Conservation (phyloP, 2,113 vertebrate species). For the Solea solea region DNA sequence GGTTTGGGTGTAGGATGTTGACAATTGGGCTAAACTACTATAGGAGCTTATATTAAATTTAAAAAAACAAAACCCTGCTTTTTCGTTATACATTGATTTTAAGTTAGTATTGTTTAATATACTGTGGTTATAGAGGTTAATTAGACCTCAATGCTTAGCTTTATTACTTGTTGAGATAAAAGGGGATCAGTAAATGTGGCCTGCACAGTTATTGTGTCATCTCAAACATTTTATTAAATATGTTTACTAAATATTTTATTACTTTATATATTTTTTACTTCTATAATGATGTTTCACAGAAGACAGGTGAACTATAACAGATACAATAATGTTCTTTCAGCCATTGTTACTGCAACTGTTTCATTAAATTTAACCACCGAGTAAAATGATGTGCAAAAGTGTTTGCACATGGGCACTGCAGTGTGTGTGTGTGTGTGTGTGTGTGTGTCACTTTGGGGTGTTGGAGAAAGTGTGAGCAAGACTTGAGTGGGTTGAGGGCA, state of each 20-base stretch:
- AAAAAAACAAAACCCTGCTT: neutral
- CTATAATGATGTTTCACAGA: too few species aligned
- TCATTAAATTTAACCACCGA: constrained; percentile 36
- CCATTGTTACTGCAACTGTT: constrained; percentile 43
- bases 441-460: constrained; percentile 45
- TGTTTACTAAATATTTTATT: too few species aligned
- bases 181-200: too few species aligned
- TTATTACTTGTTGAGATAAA: too few species aligned
- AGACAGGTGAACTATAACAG: too few species aligned
- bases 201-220: too few species aligned
- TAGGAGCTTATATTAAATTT: constrained; percentile 11
- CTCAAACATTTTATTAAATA: too few species aligned
- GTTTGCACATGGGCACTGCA: neutral
- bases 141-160: too few species aligned
- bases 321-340: neutral
- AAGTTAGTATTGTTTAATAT: too few species aligned
- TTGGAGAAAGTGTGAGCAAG: constrained; percentile 48
- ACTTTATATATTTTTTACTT: too few species aligned
- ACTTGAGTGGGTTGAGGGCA: constrained; percentile 80
- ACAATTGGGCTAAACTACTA: neutral
- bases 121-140: too few species aligned
- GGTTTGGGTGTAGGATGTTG: neutral
- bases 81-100: neutral
- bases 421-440: constrained; percentile 42
- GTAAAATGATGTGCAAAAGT: constrained; percentile 48